Evolutionary conservation across 2,113 vertebrate genomes (phyloP), one percentile per base, ranked within the genome.

Genomic region (Arvicanthis niloticus): DNA sequence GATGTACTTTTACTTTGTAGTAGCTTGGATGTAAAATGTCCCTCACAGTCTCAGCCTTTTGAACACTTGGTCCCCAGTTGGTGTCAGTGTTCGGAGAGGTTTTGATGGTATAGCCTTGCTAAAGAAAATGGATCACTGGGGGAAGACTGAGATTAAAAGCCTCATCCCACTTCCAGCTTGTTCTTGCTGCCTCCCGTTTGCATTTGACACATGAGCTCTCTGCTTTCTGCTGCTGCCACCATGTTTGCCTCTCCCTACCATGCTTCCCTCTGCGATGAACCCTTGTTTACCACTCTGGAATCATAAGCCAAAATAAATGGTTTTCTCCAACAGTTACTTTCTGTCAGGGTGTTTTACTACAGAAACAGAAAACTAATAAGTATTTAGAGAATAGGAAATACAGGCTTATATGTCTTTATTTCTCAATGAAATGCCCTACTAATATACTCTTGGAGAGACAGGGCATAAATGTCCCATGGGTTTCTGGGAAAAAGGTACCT

Each of bases 391-490:
- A 88, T 3, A 86, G 26, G 21, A 97, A 97, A 2, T 60, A 13
- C 87, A 77, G 19, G 88, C 48, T 51, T 78, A 4, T 60, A 58
- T 76, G 24, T 40, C 34, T 85, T 19, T 91, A 37, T 56, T 17
- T 78, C 81, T 82, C 29, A 89, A 42, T n/a, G 29, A 81, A 92
- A 45, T 85, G 13, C 31, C 48, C 77, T 82, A 58, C 4, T 68
- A 91, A 87, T 37, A 40, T 77, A 86, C 81, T 92, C 86, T 81
- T 86, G 48, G 58, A 94, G n/a, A 85, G 92, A 42, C 3, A 94
- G 65, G 7, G 78, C 19, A 34, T 12, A 0, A 11, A 67, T 58
- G 11, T 68, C 7, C 34, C 60, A 11, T 24, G 11, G 82, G 26
- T 5, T 95, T 94, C 93, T 56, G 19, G 48, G 88, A 77, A 93